Conservation (phyloP, 1,140 invertebrate genomes). For the Leptoteleia sp. region DNA sequence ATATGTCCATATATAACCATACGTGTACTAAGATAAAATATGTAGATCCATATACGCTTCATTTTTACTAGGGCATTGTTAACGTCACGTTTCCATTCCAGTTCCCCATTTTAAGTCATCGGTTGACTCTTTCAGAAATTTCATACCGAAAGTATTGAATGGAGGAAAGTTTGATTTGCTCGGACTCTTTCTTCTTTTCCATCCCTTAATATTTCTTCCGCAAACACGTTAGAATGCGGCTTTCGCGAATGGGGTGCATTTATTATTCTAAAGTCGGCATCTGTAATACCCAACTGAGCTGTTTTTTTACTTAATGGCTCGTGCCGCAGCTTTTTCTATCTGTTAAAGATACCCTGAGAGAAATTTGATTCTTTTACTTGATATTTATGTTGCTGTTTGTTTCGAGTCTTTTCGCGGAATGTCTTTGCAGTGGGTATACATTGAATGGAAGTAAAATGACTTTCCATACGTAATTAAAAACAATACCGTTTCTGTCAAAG, state of each 20-base stretch:
- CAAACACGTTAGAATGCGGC: slow-evolving; percentile 47
- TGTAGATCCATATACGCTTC: too few species aligned
- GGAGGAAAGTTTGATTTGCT: slow-evolving; percentile 38
- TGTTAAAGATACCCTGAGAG: slow-evolving; percentile 3
- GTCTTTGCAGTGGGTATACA: too few species aligned
- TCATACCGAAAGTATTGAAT: slow-evolving; percentile 15
- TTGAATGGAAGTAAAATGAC: neutral
- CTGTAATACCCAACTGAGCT: slow-evolving; percentile 29
- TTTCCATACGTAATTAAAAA: slow-evolving; percentile 17
- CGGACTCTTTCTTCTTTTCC: slow-evolving; percentile 17
- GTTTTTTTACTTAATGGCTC: slow-evolving; percentile 43
- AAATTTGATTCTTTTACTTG: slow-evolving; percentile 19
- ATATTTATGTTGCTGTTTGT: slow-evolving; percentile 17
- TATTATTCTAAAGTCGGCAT: slow-evolving; percentile 29
- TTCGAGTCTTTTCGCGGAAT: slow-evolving; percentile 7
- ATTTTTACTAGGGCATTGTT: too few species aligned
- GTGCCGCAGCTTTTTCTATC: slow-evolving; percentile 3
- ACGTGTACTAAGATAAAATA: too few species aligned
- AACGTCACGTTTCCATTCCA: slow-evolving; percentile 15
- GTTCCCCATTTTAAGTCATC: slow-evolving; percentile 29
- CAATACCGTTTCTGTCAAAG: neutral
- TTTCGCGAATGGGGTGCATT: slow-evolving; percentile 43
- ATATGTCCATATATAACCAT: slow-evolving; percentile 3
- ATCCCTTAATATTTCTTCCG: slow-evolving; percentile 42
- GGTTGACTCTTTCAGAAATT: slow-evolving; percentile 33